Conservation (phyloP, 2,888 invertebrate species). For the Nemotelus pantherinus region DNA sequence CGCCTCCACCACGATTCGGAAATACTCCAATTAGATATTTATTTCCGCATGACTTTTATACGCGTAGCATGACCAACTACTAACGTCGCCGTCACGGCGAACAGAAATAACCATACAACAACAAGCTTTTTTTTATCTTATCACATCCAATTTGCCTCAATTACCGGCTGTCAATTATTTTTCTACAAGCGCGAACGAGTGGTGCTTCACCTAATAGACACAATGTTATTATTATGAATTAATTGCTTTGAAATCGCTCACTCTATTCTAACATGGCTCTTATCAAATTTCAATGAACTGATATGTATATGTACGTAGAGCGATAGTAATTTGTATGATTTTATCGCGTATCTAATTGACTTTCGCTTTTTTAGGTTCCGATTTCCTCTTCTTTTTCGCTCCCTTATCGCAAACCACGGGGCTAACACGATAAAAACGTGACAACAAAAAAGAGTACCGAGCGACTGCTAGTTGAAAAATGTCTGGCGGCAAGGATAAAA, state of each 20-base stretch:
- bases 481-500: slow-evolving; percentile 71
- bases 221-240: slow-evolving; percentile 3
- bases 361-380: too few relatives aligned
- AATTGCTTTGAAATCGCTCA: slow-evolving; percentile 12
- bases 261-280: neutral
- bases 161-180: slow-evolving; percentile 1
- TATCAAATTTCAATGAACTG: neutral
- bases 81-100: too few relatives aligned
- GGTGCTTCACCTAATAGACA: slow-evolving; percentile 10
- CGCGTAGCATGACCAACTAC: slow-evolving; percentile 7
- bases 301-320: too few relatives aligned
- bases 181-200: neutral
- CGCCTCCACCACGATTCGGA: too few relatives aligned
- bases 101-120: neutral
- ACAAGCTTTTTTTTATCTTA: slow-evolving; percentile 16
- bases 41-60: slow-evolving; percentile 6
- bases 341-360: too few relatives aligned
- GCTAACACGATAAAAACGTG: too few relatives aligned
- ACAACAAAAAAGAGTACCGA: too few relatives aligned
- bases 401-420: too few relatives aligned
- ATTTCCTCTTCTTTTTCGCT: too few relatives aligned
- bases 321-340: too few relatives aligned
- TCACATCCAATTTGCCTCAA: slow-evolving; percentile 5
- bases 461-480: slow-evolving; percentile 57
- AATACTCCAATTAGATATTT: too few relatives aligned